phyloP scores from a whole-genome alignment of 2,113 vertebrate species.

The Hyperopisus bebe region DNA sequence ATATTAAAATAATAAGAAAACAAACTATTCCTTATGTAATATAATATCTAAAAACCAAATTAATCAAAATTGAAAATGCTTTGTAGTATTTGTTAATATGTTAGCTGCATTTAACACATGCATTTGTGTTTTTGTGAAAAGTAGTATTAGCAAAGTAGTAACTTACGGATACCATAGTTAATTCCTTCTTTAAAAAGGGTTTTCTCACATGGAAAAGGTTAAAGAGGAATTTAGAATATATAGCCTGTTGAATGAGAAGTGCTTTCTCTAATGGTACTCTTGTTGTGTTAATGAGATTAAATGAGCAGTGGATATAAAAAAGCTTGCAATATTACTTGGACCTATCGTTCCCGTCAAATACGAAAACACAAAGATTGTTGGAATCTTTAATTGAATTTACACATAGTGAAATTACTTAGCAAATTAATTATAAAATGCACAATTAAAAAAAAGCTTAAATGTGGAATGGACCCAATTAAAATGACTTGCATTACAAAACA shows the following conservation, averaged over 20 bases:
- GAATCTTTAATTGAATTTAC: neutral
- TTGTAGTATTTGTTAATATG: neutral
- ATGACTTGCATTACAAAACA: neutral
- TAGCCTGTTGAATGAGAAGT: neutral
- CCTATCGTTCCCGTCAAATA: neutral
- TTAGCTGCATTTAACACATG: neutral
- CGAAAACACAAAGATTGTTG: neutral
- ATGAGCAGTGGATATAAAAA: neutral
- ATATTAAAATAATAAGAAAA: neutral
- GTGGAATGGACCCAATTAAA: neutral
- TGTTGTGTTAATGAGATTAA: neutral
- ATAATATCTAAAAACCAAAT: neutral
- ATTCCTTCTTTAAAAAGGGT: neutral
- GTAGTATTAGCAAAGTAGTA: neutral
- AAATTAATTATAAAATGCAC: neutral
- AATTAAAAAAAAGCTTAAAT: neutral
- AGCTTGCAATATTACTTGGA: neutral
- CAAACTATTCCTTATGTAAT: neutral
- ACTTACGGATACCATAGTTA: neutral
- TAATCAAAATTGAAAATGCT: neutral
- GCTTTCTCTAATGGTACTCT: neutral
- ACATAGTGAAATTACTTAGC: neutral
- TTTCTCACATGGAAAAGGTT: neutral
- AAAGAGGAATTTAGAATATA: neutral
- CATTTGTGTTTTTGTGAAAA: neutral